phyloP scores from a whole-genome alignment of 2,113 vertebrate species.

The Gymnogyps californianus region DNA sequence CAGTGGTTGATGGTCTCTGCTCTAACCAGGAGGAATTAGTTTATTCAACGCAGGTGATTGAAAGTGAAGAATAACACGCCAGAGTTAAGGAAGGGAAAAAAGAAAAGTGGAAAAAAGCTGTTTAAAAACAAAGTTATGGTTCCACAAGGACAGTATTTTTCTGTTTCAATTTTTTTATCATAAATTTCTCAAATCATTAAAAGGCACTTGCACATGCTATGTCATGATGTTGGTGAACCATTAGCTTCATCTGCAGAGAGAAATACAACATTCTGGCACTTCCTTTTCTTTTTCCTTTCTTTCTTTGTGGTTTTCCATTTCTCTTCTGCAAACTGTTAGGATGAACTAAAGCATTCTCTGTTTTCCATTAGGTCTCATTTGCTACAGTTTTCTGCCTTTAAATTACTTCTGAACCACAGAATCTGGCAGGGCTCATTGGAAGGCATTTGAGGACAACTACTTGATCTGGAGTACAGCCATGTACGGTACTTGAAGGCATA shows the following conservation, averaged over 20 bases:
- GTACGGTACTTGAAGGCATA: conserved; percentile 79
- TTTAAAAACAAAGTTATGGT: background rate
- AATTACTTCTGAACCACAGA: conserved; percentile 82
- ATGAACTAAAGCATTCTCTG: conserved; percentile 71
- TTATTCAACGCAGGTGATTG: conserved; percentile 8
- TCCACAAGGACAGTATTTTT: background rate
- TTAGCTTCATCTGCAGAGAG: conserved; percentile 4
- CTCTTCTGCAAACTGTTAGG: conserved; percentile 60
- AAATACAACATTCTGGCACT: conserved; percentile 15
- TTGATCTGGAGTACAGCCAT: conserved; percentile 81
- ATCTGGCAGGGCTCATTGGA: conserved; percentile 76
- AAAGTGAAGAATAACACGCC: background rate
- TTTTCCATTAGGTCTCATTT: conserved; percentile 83
- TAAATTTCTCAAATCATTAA: conserved; percentile 3
- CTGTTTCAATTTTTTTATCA: background rate
- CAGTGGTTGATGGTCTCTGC: background rate
- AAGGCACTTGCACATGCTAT: background rate
- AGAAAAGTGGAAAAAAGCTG: background rate
- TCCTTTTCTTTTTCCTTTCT: conserved; percentile 33
- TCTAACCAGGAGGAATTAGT: background rate
- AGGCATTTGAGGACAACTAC: conserved; percentile 84
- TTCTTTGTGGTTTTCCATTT: conserved; percentile 58
- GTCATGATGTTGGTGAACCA: background rate
- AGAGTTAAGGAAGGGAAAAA: background rate
- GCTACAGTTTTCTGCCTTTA: conserved; percentile 83